Conservation (phyloP, 2,888 invertebrate genomes). For the Microchrysa polita region DNA sequence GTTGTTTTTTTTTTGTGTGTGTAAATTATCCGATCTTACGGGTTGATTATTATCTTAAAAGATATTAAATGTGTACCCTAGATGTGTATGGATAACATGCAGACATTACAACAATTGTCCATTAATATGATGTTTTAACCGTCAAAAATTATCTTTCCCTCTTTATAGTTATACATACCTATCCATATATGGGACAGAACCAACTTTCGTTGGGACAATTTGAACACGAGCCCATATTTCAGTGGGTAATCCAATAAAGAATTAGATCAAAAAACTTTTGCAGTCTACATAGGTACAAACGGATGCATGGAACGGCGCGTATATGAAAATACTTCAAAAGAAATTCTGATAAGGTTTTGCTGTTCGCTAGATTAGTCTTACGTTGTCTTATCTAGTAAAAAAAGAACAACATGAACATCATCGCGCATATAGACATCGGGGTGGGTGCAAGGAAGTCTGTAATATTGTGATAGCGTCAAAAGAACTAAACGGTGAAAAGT, state of each 20-base stretch:
- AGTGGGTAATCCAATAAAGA: slow-evolving; percentile 12
- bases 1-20: neutral
- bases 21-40: slow-evolving; percentile 5
- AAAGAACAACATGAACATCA: slow-evolving; percentile 9
- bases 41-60: slow-evolving; percentile 2
- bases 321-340: slow-evolving; percentile 22
- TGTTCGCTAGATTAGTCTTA: slow-evolving; percentile 33
- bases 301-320: no score
- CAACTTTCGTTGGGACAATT: neutral
- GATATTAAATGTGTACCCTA: neutral
- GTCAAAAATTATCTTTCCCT: no score
- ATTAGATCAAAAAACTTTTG: slow-evolving; percentile 21
- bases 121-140: neutral
- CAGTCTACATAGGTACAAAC: no score
- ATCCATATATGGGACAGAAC: no score
- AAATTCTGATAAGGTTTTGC: slow-evolving; percentile 30
- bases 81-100: neutral
- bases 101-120: slow-evolving; percentile 4
- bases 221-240: slow-evolving; percentile 21
- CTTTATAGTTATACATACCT: no score
- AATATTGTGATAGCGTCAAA: slow-evolving; percentile 35
- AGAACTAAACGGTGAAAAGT: slow-evolving; percentile 5
- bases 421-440: neutral
- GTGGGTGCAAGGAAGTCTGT: neutral
- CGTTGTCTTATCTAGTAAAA: slow-evolving; percentile 18